Conservation (phyloP, 1,140 invertebrate genomes). For the Brachionus angularis region DNA sequence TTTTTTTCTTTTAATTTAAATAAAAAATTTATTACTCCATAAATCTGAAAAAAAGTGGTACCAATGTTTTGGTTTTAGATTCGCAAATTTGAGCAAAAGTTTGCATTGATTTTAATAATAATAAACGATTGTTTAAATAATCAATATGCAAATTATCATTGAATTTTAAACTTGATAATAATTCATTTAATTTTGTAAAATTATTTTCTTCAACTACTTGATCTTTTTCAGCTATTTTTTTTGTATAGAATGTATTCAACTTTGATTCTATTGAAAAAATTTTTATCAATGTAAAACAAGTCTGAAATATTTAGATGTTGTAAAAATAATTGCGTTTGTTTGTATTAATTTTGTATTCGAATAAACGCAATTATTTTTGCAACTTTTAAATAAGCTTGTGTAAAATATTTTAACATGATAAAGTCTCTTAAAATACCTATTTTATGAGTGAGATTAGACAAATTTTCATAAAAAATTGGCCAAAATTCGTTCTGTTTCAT, state of each 20-base stretch:
- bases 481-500: slow-evolving; percentile 70
- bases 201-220: too few relatives aligned
- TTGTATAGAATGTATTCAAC: too few relatives aligned
- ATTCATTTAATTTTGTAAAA: too few relatives aligned
- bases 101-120: slow-evolving; percentile 74
- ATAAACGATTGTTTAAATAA: slow-evolving; percentile 69
- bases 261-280: too few relatives aligned
- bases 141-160: slow-evolving; percentile 59
- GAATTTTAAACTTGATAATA: too few relatives aligned
- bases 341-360: too few relatives aligned
- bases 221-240: too few relatives aligned
- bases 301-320: too few relatives aligned
- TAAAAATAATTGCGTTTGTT: too few relatives aligned
- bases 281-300: too few relatives aligned
- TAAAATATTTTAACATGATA: background rate
- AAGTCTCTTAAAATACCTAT: slow-evolving; percentile 48
- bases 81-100: slow-evolving; percentile 70
- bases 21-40: slow-evolving; percentile 62
- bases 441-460: slow-evolving; percentile 60
- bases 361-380: too few relatives aligned
- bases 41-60: slow-evolving; percentile 73
- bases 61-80: slow-evolving; percentile 71
- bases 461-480: slow-evolving; percentile 66
- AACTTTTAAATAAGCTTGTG: background rate
- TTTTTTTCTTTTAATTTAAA: background rate